phyloP scores from a whole-genome alignment of 2,888 invertebrate species.

The Melitaea athalia region DNA sequence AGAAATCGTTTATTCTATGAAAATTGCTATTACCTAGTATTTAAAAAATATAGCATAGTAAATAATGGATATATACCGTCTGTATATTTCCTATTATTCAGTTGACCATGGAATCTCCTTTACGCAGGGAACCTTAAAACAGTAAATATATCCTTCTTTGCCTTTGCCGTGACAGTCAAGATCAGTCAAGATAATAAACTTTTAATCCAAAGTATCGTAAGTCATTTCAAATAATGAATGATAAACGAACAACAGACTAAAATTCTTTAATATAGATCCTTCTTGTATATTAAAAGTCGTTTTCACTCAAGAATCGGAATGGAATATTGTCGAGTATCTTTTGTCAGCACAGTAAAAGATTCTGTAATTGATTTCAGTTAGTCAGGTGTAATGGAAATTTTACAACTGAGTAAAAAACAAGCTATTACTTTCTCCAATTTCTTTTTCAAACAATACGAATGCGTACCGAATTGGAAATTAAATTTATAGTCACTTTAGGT shows the following conservation, averaged over 20 bases:
- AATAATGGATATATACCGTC: too few species aligned
- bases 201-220: too few species aligned
- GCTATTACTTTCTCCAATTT: background rate
- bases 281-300: background rate
- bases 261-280: background rate
- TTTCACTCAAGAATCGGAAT: background rate
- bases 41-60: too few species aligned
- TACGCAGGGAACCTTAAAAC: too few species aligned
- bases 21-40: too few species aligned
- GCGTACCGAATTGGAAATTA: background rate
- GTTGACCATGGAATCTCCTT: too few species aligned
- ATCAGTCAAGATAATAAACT: too few species aligned
- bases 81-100: background rate
- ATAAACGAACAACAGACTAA: background rate
- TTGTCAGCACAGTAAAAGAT: conserved; percentile 14
- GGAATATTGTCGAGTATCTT: conserved; percentile 2
- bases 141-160: too few species aligned
- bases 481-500: too few species aligned
- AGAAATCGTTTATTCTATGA: too few species aligned
- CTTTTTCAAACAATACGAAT: background rate
- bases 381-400: conserved; percentile 18
- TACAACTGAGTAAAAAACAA: conserved; percentile 4
- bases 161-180: too few species aligned
- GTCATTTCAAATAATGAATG: too few species aligned
- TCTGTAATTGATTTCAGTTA: conserved; percentile 26